Base-by-base conservation (phyloP, 2,797 vertebrate species). In the Taeniopygia guttata region DNA sequence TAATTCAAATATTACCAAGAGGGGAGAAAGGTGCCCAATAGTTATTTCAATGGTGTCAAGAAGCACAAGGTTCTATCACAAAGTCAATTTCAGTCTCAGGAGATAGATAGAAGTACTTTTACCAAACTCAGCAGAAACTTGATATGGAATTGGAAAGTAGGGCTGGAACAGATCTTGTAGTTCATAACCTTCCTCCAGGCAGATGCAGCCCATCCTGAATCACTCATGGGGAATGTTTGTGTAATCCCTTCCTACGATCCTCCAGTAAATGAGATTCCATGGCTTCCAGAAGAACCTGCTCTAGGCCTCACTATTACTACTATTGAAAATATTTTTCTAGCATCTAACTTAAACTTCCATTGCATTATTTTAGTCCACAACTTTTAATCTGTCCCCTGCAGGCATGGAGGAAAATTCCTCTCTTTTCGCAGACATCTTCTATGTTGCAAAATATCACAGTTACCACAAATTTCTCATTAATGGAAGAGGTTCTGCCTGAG, bases 131-230 rank as follows among this genome's bases (percentile, higher is more conserved):
- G 12, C 3, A 1, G 42, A 92, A 90, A 70, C 17, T 25, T 49
- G 70, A 80, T 60, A 60, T 36, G 27, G 27, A 74, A 29, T 48
- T 85, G 49, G 22, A 84, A 82, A 76, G 34, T 25, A 73, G 48
- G 23, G 34, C 84, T 63, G 45, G 34, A 83, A 77, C 25, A 20
- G n/a, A 75, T 77, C 56, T 58, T 63, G 54, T 45, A 89, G 89
- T 91, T 94, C 91, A 85, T 89, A 91, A 94, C 73, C 49, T 30
- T 89, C 60, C 89, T 94, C 54, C 66, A 91, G 93, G 85, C 79
- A 92, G 79, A 87, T 67, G 17, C 52, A 85, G 29, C 11, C 52
- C 52, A 75, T 74, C 40, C 87, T 86, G 83, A 81, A 93, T 85
- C 46, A 83, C 46, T 94, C 6, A 1, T 0, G 1, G 82, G 73